A percentile compares a stretch with the other conserved stretches of the same genome.
These are phyloP conservation scores for Lasiurus cinereus DNA, from an alignment of 2,113 vertebrate genomes.

Conservation along the genomic window DNA sequence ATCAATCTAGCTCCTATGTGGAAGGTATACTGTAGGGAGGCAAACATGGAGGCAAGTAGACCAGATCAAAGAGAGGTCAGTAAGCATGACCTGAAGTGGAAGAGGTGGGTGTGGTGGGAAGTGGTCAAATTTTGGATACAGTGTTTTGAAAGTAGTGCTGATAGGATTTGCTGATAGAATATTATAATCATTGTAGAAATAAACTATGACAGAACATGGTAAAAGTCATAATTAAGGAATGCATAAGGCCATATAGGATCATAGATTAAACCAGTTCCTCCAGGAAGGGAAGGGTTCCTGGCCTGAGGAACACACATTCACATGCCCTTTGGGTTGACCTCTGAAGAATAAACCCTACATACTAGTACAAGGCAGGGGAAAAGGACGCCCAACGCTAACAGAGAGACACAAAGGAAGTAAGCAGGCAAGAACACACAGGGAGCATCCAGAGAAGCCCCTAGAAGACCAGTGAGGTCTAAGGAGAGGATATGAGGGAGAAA, in stretches of 20 bases:
- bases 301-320: neutral
- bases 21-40: neutral
- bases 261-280: constrained; percentile 32
- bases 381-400: neutral
- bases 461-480: neutral
- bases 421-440: neutral
- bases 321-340: neutral
- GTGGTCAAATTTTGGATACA: neutral
- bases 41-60: neutral
- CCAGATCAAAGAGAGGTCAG: neutral
- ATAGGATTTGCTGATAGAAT: constrained; percentile 19
- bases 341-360: neutral
- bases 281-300: neutral
- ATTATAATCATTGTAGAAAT: constrained; percentile 52
- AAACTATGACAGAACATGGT: neutral
- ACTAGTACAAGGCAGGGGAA: neutral
- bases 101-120: neutral
- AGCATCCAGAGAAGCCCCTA: neutral
- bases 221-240: constrained; percentile 57
- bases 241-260: neutral
- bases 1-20: neutral
- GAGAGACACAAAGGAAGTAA: neutral
- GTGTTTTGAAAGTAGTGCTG: constrained; percentile 4
- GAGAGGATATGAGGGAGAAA: neutral
- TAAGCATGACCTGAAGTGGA: neutral